These are phyloP conservation scores for Lycia hirtaria DNA, from an alignment of 2,888 invertebrate species.

Conservation along the genomic window DNA sequence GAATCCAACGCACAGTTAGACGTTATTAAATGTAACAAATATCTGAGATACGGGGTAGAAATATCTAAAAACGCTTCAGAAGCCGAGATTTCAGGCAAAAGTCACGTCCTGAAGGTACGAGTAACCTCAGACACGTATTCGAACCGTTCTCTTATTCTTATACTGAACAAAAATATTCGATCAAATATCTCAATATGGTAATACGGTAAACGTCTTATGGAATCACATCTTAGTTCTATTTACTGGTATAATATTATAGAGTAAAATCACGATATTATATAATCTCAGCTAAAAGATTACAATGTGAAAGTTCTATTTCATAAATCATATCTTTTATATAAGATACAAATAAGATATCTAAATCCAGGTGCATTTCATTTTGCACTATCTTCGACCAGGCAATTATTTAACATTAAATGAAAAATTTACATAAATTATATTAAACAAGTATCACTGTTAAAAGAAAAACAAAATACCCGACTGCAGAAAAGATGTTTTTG, in stretches of 20 bases:
- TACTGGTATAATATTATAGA: not conserved
- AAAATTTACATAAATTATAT: no score
- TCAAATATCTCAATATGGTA: slow-evolving; percentile 12
- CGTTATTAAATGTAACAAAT: slow-evolving; percentile 19
- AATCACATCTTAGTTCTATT: not conserved
- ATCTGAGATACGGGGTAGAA: slow-evolving; percentile 9
- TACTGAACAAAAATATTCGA: slow-evolving; percentile 12
- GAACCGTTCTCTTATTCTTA: not conserved
- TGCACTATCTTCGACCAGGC: no score
- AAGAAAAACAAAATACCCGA: no score
- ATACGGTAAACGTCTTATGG: slow-evolving; percentile 1
- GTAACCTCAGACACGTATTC: slow-evolving; percentile 7
- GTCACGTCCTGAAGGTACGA: slow-evolving; percentile 20
- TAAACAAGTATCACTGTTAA: no score
- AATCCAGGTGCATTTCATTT: no score
- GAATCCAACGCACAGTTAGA: not conserved
- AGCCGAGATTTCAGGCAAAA: slow-evolving; percentile 12
- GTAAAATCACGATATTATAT: not conserved
- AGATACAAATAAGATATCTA: no score
- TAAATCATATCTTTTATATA: no score
- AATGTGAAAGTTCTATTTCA: no score
- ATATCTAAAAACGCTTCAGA: slow-evolving; percentile 7
- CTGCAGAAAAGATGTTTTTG: no score
- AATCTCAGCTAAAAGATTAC: no score
- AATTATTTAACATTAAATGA: no score